A percentile compares a stretch with the other conserved stretches of the same genome.
These are phyloP conservation scores for Linepithema humile DNA, from an alignment of 1,140 invertebrate genomes.

Conservation along the genomic window DNA sequence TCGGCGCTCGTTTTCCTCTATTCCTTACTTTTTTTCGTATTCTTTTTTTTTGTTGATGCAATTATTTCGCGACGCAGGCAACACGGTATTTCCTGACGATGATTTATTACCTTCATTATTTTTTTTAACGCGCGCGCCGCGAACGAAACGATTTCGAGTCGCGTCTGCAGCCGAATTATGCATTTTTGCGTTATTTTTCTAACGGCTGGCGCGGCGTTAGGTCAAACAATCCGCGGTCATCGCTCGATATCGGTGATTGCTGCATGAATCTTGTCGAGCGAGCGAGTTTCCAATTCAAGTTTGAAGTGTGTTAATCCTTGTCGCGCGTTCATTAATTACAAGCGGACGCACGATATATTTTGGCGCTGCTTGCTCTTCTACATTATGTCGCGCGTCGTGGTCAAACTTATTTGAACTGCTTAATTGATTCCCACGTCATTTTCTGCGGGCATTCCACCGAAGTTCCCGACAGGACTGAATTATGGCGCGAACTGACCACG, in stretches of 20 bases:
- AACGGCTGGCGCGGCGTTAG: too few relatives aligned
- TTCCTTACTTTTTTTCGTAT: not conserved
- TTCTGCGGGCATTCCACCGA: not conserved
- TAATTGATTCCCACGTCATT: conserved; percentile 49
- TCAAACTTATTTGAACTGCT: conserved; percentile 33
- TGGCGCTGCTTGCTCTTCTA: not conserved
- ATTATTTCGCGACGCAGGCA: conserved; percentile 13
- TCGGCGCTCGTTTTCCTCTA: not conserved
- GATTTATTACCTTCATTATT: not conserved
- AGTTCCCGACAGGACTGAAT: conserved; percentile 9
- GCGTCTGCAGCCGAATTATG: not conserved
- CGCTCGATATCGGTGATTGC: not conserved
- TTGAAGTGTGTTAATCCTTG: conserved; percentile 27
- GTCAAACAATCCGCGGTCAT: not conserved
- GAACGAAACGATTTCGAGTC: not conserved
- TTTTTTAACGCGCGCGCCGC: not conserved
- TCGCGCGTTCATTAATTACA: conserved; percentile 44
- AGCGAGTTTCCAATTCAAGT: not conserved
- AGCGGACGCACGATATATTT: not conserved
- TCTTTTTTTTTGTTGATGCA: not conserved
- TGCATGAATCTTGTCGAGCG: conserved; percentile 1
- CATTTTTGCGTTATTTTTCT: not conserved
- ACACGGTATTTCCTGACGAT: not conserved
- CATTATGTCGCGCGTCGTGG: conserved; percentile 30
- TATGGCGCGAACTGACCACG: not conserved